A percentile compares a stretch with the other conserved stretches of the same genome.
These are phyloP conservation scores for Bos taurus DNA, from an alignment of 2,113 vertebrate species.

Conservation along the genomic window ARS-UCD2.0 NC_037356.1:25581001-25581500, in stretches of 20 bases:
- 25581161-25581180: background rate
- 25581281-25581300: background rate
- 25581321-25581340: background rate
- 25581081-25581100: background rate
- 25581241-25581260: background rate
- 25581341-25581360: background rate
- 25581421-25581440: background rate
- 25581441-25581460: background rate
- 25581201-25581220: background rate
- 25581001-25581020: slow-evolving; percentile 42
- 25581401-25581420: background rate
- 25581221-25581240: background rate
- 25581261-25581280: background rate
- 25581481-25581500: background rate
- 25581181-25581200: background rate
- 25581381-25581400: background rate
- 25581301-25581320: background rate
- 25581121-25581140: background rate
- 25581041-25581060: background rate
- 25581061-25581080: slow-evolving; percentile 38
- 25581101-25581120: background rate
- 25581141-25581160: background rate
- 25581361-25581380: background rate
- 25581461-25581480: background rate
- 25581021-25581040: background rate